These are phyloP conservation scores for Menidia beryllina DNA, from an alignment of 2,113 vertebrate species.

Conservation along the genomic window DNA sequence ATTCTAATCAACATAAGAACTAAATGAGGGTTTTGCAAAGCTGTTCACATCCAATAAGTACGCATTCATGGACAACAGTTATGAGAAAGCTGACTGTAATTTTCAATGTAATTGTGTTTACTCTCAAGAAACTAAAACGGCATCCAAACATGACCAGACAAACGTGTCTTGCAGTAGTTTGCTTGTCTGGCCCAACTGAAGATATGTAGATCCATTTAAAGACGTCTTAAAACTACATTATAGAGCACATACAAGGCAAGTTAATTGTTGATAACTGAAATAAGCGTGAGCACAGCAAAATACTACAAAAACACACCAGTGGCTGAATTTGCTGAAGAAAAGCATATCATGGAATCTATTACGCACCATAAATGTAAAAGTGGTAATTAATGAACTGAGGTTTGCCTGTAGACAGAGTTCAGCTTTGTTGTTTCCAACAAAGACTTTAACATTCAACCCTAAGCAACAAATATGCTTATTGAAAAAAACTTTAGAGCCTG, in stretches of 20 bases:
- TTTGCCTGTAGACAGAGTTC: background rate
- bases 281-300: background rate
- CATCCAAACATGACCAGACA: background rate
- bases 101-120: background rate
- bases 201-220: too few relatives aligned
- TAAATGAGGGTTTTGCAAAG: constrained; percentile 1
- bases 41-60: background rate
- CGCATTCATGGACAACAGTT: background rate
- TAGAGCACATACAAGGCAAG: too few relatives aligned
- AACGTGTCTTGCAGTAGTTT: background rate
- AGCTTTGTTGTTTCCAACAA: background rate
- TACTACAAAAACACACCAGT: too few relatives aligned
- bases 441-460: background rate
- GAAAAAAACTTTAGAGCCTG: background rate
- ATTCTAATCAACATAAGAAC: constrained; percentile 4
- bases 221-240: too few relatives aligned
- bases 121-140: background rate
- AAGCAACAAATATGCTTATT: background rate
- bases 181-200: too few relatives aligned
- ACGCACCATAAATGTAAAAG: background rate
- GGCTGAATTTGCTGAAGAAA: too few relatives aligned
- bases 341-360: too few relatives aligned
- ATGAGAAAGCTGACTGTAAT: background rate
- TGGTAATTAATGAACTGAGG: background rate
- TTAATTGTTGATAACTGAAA: background rate